Evolutionary conservation across 2,113 vertebrate genomes (phyloP), one percentile per base, ranked within the genome.

Genomic region (Tenrec ecaudatus): DNA sequence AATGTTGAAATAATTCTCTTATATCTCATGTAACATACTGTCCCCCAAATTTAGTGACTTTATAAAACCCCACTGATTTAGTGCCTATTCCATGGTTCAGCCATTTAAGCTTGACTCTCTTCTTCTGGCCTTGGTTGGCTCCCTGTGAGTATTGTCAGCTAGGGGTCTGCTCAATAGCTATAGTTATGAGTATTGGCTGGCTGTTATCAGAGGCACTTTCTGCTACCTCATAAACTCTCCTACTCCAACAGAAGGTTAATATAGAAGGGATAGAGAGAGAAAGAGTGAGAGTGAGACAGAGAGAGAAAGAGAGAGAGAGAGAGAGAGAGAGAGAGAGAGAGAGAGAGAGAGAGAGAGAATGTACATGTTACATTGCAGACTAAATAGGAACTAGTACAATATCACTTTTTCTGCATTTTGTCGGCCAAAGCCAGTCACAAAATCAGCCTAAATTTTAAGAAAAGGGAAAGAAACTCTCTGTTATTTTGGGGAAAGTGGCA

Each of bases 1-100:
- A 88, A 29, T 90, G 58, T 62, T 76, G 89, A 25, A 86, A 29
- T 84, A 91, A 38, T 80, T 66, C 94, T 79, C 82, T 14, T 66
- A 29, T 66, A 27, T 29, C 10, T 33, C 17, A 4, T 60, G 1
- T 94, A 88, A 80, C 11, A 88, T 71, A 64, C 2, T 14, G 62
- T 77, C 23, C 2, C 27, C 15, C 36, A 91, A 69, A 5, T 20
- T 19, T 10, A 78, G 14, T 27, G 6, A 27, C 17, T 77, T 86
- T 57, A 83, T 66, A 31, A 73, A 17, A 0, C 38, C 16, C 3
- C 69, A 57, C 27, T 80, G 66, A 78, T 23, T 79, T 77, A 47
- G 1, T 64, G 23, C 31, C 47, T 31, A 1, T 38, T 86, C 53
- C 78, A 11, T 53, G 6, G 23, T 0, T 38, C 27, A 20, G 31